A percentile compares a stretch with the other conserved stretches of the same genome.
Conservation (phyloP, 2,888 invertebrate species). For the Drosophila robusta region DNA sequence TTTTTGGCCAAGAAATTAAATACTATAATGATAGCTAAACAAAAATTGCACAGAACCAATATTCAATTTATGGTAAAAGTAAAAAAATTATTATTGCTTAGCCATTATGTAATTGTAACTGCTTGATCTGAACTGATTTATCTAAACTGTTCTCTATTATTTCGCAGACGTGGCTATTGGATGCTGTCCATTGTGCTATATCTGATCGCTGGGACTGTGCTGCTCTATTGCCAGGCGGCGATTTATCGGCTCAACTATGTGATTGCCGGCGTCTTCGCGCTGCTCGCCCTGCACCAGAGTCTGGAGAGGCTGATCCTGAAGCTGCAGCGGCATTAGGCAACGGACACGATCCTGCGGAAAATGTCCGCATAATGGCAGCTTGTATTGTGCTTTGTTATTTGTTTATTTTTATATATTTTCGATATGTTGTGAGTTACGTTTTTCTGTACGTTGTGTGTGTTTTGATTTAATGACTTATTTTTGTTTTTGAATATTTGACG, state of each 20-base stretch:
- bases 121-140: no score
- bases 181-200: constrained; percentile 85
- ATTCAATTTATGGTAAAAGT: no score
- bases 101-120: no score
- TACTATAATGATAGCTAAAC: no score
- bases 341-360: background rate
- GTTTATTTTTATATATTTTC: background rate
- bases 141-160: background rate
- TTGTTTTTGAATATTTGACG: constrained; percentile 10
- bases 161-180: constrained; percentile 62
- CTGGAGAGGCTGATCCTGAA: constrained; percentile 29
- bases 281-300: constrained; percentile 59
- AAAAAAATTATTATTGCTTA: no score
- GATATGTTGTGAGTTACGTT: background rate
- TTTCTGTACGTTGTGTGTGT: background rate
- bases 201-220: constrained; percentile 86
- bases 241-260: constrained; percentile 88
- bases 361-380: no score
- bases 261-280: constrained; percentile 83
- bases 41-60: no score
- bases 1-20: no score
- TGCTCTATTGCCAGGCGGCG: constrained; percentile 88
- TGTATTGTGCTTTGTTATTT: constrained; percentile 1
- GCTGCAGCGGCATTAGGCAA: background rate
- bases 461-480: background rate